Evolutionary conservation across 2,113 vertebrate genomes (phyloP), one percentile per base, ranked within the genome.

Genomic region (Chloebia gouldiae): DNA sequence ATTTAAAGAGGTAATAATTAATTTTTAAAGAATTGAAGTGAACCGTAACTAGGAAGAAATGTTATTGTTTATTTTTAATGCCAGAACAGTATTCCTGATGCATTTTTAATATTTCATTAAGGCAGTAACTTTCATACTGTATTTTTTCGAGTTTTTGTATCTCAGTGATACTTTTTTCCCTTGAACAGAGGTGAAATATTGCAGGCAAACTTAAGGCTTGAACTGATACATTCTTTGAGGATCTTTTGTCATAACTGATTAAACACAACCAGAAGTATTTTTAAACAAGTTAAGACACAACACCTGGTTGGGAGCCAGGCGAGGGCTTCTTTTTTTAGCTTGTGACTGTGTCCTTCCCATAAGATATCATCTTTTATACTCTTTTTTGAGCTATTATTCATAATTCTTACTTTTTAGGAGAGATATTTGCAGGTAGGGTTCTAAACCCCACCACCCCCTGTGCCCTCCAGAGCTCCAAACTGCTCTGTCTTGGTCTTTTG

Each of bases 31-130:
- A 97, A 98, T 97, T 91, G 94, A 98, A 98, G 96, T 97, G 95
- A 98, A 98, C 95, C 93, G 25, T 96, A 98, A 97, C 95, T 91
- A 93, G 96, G 92, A 97, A 96, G 90, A 97, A 98, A 98, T 93
- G 96, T 97, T 98, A 97, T 96, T 98, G 97, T 98, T 98, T 97
- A 97, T 98, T 97, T 98, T 98, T 97, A 98, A 98, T 98, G 97
- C 94, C 97, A 97, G 95, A 98, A 95, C 95, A 94, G 96, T 97
- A 97, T 97, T 98, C 92, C 92, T 98, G 97, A 97, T 98, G 96
- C 95, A 96, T 98, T 98, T 98, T 98, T 98, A 98, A 98, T 98
- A 98, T 98, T 98, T 98, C 90, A 98, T 98, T 96, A 96, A 92
- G 96, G 90, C 93, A 94, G 90, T 91, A 97, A 97, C 92, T 97